phyloP scores from a whole-genome alignment of 2,888 invertebrate genomes.

The Erebia ligea region DNA sequence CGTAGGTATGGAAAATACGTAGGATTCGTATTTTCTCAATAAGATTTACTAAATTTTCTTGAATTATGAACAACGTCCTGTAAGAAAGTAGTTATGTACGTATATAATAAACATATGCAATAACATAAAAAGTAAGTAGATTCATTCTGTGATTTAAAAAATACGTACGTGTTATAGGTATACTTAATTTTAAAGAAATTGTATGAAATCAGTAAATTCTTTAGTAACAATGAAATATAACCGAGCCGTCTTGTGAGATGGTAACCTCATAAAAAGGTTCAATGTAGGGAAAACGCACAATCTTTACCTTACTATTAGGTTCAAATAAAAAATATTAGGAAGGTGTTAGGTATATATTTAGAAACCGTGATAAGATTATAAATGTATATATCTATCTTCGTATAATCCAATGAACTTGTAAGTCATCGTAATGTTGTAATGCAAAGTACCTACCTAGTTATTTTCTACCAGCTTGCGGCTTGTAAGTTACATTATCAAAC shows the following conservation, averaged over 20 bases:
- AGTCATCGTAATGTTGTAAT: conserved; percentile 52
- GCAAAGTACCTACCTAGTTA: conserved; percentile 14
- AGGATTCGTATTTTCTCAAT: background rate
- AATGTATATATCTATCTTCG: conserved; percentile 34
- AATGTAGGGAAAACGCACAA: too few species aligned
- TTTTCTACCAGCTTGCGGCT: conserved; percentile 18
- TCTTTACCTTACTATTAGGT: too few species aligned
- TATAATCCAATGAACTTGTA: conserved; percentile 71
- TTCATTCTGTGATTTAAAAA: background rate
- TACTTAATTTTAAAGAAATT: too few species aligned
- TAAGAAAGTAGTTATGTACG: too few species aligned
- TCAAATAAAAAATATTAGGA: conserved; percentile 20
- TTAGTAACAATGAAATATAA: too few species aligned
- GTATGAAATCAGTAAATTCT: too few species aligned
- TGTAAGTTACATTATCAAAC: conserved; percentile 15
- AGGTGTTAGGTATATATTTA: conserved; percentile 22
- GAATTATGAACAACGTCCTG: too few species aligned
- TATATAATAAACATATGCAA: too few species aligned
- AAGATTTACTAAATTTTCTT: background rate
- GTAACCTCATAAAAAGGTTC: too few species aligned
- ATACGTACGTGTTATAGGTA: too few species aligned
- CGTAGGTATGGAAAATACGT: background rate
- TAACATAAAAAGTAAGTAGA: background rate
- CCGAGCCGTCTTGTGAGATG: too few species aligned
- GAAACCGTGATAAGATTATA: conserved; percentile 38